A percentile compares a stretch with the other conserved stretches of the same genome.
Conservation (phyloP, 2,797 vertebrate species). For the Falco cherrug region DNA sequence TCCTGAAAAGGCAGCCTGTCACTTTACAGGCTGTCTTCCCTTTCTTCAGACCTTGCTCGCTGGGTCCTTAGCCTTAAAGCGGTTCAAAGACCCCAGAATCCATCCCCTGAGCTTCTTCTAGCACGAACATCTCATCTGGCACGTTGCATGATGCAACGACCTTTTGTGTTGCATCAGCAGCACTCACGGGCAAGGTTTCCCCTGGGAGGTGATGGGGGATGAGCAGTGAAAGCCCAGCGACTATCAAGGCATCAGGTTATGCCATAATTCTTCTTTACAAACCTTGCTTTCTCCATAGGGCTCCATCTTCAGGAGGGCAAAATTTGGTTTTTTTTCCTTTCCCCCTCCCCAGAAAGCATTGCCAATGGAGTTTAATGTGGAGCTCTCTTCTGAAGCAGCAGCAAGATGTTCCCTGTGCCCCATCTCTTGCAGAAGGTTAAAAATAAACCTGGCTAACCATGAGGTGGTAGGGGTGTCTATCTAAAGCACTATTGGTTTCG, state of each 20-base stretch:
- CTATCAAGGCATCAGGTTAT: background rate
- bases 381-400: background rate
- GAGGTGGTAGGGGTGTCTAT: background rate
- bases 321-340: background rate
- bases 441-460: background rate
- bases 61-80: background rate
- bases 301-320: background rate
- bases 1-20: background rate
- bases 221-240: background rate
- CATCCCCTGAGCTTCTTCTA: background rate
- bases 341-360: background rate
- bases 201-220: accelerated
- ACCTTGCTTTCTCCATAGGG: background rate
- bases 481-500: background rate
- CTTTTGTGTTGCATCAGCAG: constrained; percentile 41
- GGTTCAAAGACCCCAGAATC: background rate
- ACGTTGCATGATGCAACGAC: constrained; percentile 17
- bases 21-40: background rate
- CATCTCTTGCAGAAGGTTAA: background rate
- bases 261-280: background rate
- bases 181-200: accelerated
- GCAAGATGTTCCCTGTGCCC: background rate
- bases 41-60: background rate
- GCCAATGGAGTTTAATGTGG: background rate
- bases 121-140: background rate